Base-by-base conservation (phyloP, 2,113 vertebrate genomes). In the Engystomops pustulosus region DNA sequence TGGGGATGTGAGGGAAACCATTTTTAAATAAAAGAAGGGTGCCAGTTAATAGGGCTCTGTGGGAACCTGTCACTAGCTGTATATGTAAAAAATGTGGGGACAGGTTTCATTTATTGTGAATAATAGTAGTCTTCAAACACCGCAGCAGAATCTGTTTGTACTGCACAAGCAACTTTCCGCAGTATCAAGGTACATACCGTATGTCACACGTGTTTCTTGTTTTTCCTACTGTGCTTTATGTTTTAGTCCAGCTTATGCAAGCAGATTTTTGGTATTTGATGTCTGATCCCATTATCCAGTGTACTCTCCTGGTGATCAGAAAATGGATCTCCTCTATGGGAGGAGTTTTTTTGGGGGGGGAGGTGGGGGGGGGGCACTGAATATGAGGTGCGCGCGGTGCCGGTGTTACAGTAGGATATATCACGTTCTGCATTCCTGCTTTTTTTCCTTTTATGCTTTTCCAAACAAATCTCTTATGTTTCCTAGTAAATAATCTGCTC, bases 401-500 rank as follows among this genome's bases (percentile, higher is more conserved):
- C 34, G 41, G 41, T 23, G 71, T 41, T 71, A 70, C 44, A 38
- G 41, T 53, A 70, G 65, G 47, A 70, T 17, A 34, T 82, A 72
- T 81, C 14, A 58, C 30, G 49, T 58, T 72, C 15, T 72, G 30
- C 69, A 55, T 72, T 82, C 38, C 51, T 58, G 32, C 79, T 25
- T 38, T 81, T 55, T 45, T 45, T 45, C 44, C 27, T 20, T 38
- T 12, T 53, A 70, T 81, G 34, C 25, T 25, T 47, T 36, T 71
- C 65, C 45, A 55, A 65, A 65, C 36, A 60, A 60, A 80, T 49
- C 41, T 80, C 49, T 58, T 34, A 58, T 58, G 62, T 81, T 71
- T 70, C 62, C n/a, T 71, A 41, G 47, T 45, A 70, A 70, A 51
- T 81, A 71, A 82, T 72, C 49, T 58, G 4, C 80, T 72, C 80